Percentiles rank a stretch among this genome's conserved stretches.
phyloP scores from a whole-genome alignment of 2,797 vertebrate species.

The Cygnus olor region DNA sequence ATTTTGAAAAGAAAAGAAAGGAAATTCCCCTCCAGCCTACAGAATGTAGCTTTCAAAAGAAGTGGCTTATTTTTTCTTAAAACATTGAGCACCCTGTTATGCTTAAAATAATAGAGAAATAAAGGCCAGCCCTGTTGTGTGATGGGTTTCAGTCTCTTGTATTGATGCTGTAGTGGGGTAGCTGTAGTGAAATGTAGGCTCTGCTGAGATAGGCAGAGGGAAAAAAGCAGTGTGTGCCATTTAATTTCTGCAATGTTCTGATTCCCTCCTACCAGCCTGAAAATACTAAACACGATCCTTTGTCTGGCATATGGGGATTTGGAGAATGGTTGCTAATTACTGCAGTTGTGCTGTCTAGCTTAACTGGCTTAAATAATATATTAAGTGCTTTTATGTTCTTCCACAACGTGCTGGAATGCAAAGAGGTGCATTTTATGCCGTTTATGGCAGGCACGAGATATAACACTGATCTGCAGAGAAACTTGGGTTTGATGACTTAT shows the following conservation, averaged over 20 bases:
- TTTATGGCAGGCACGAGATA: background rate
- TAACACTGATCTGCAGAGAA: background rate
- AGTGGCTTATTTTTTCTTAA: background rate
- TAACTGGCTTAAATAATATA: conserved; percentile 61
- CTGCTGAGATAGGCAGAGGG: conserved; percentile 16
- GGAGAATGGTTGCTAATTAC: conserved; percentile 62
- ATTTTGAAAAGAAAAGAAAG: background rate
- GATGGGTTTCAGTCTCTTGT: background rate
- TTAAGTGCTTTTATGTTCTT: conserved; percentile 64
- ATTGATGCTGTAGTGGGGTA: background rate
- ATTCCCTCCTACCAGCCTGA: conserved; percentile 51
- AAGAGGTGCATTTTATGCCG: conserved; percentile 32
- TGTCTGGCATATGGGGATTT: conserved; percentile 62
- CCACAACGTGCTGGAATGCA: background rate
- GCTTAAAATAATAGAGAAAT: background rate
- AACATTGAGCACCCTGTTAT: background rate
- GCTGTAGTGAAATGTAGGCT: background rate
- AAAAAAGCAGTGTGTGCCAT: background rate
- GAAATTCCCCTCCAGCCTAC: background rate
- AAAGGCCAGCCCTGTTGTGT: background rate
- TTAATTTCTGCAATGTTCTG: conserved; percentile 40
- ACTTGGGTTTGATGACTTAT: background rate
- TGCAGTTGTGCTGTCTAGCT: conserved; percentile 51
- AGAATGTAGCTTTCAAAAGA: background rate
- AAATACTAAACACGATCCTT: conserved; percentile 60